These are phyloP conservation scores for Lypha dubia DNA, from an alignment of 2,888 invertebrate species.

Conservation along the genomic window DNA sequence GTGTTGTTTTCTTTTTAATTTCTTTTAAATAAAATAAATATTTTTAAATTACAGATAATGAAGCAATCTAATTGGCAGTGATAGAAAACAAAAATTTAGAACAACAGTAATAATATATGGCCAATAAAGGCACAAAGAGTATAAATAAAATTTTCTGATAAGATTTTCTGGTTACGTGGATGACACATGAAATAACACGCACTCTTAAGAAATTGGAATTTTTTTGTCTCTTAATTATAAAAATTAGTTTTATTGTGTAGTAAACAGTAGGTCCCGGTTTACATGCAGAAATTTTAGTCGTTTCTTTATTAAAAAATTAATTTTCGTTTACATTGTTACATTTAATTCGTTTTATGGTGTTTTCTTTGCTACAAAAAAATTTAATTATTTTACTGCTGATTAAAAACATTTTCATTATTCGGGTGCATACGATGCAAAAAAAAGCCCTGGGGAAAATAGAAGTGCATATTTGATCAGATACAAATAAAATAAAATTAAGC, in stretches of 20 bases:
- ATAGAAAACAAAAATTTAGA: conserved; percentile 22
- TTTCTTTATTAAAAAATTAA: too few relatives aligned
- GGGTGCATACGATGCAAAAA: too few relatives aligned
- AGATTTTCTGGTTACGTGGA: conserved; percentile 69
- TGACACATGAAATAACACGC: conserved; percentile 46
- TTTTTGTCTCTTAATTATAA: conserved; percentile 6
- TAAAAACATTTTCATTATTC: too few relatives aligned
- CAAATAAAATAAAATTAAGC: too few relatives aligned
- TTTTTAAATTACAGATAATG: conserved; percentile 43
- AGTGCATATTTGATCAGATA: too few relatives aligned
- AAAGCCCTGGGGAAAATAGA: too few relatives aligned
- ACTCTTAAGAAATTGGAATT: neutral
- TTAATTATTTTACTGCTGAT: too few relatives aligned
- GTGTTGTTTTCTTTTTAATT: conserved; percentile 19
- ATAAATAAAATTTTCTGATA: conserved; percentile 56
- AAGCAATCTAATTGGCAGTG: conserved; percentile 32
- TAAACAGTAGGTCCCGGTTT: neutral
- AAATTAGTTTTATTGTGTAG: neutral
- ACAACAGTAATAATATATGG: conserved; percentile 19
- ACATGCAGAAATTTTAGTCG: too few relatives aligned
- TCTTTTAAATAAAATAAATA: conserved; percentile 17
- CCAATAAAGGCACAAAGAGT: conserved; percentile 31
- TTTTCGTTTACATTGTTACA: too few relatives aligned
- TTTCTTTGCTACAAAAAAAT: too few relatives aligned
- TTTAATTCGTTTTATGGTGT: too few relatives aligned